A percentile compares a stretch with the other conserved stretches of the same genome.
Evolutionary conservation across 2,888 invertebrate species (phyloP).

Genomic region (Fragum whitleyi): DNA sequence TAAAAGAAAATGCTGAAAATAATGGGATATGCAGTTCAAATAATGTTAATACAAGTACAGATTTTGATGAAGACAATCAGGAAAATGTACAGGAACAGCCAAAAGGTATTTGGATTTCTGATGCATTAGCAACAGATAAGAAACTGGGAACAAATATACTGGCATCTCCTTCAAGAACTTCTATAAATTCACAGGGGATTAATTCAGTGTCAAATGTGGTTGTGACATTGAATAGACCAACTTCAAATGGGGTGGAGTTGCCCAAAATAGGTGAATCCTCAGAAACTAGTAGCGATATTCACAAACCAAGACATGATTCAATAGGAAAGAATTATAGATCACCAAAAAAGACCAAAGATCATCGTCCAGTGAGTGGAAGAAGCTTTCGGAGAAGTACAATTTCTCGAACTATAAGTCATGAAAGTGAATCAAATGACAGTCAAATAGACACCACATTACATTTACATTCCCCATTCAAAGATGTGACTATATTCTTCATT

Average conservation of each 20-base stretch:
- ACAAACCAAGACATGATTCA: conserved; percentile 39
- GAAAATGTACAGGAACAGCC: not conserved
- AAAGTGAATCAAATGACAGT: conserved; percentile 18
- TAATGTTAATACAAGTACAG: not conserved
- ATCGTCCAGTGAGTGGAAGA: conserved; percentile 61
- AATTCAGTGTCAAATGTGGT: conserved; percentile 68
- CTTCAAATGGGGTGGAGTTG: conserved; percentile 7
- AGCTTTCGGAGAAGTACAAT: conserved; percentile 29
- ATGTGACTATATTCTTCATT: conserved; percentile 87
- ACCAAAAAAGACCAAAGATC: conserved; percentile 59
- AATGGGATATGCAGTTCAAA: too few species aligned
- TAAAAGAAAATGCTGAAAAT: not conserved
- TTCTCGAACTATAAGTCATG: conserved; percentile 36
- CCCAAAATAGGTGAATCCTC: conserved; percentile 25
- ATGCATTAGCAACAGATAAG: not conserved
- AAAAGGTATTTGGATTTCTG: conserved; percentile 10
- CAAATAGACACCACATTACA: conserved; percentile 34
- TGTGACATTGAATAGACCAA: conserved; percentile 51
- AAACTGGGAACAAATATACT: not conserved
- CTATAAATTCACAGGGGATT: conserved; percentile 49
- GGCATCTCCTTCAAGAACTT: conserved; percentile 51
- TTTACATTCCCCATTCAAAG: conserved; percentile 53
- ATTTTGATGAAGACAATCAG: not conserved
- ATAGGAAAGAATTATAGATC: conserved; percentile 39
- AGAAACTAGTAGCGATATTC: not conserved